phyloP scores from a whole-genome alignment of 2,888 invertebrate genomes.

The Hirudinaria manillensis region DNA sequence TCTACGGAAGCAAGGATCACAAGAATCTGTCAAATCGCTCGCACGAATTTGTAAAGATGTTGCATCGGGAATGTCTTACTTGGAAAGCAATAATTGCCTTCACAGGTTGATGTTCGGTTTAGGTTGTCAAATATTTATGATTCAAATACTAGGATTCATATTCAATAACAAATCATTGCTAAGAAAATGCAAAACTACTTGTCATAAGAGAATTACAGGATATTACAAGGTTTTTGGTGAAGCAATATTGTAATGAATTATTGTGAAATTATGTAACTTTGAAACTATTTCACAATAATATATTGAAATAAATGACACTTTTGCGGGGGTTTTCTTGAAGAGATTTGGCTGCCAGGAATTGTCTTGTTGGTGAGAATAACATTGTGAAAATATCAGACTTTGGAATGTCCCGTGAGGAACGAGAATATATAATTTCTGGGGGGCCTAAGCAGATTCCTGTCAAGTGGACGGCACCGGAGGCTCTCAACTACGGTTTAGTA shows the following conservation, averaged over 20 bases:
- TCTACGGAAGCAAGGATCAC: conserved; percentile 69
- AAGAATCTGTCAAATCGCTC: conserved; percentile 45
- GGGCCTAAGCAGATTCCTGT: conserved; percentile 98
- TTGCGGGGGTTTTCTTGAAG: conserved; percentile 52
- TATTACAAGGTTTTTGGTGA: neutral
- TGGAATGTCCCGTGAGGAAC: conserved; percentile 93
- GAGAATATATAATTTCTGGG: conserved; percentile 91
- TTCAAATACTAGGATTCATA: no score
- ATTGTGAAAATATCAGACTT: conserved; percentile 94
- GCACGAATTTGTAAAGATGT: conserved; percentile 84
- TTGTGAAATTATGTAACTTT: neutral
- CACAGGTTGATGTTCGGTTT: conserved; percentile 59
- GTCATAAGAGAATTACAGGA: no score
- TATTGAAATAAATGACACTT: neutral
- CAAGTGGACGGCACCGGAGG: conserved; percentile 97
- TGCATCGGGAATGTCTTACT: conserved; percentile 86
- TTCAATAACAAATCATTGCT: no score
- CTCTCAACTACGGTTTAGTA: conserved; percentile 75
- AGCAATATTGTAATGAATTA: neutral
- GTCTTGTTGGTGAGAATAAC: conserved; percentile 71
- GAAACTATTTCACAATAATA: neutral
- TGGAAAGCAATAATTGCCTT: conserved; percentile 90
- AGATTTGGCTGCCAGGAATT: conserved; percentile 89
- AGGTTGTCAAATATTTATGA: no score
- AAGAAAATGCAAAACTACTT: no score